Evolutionary conservation across 2,888 invertebrate genomes (phyloP), one percentile per base, ranked within the genome.

Genomic region (Gerris lacustris): DNA sequence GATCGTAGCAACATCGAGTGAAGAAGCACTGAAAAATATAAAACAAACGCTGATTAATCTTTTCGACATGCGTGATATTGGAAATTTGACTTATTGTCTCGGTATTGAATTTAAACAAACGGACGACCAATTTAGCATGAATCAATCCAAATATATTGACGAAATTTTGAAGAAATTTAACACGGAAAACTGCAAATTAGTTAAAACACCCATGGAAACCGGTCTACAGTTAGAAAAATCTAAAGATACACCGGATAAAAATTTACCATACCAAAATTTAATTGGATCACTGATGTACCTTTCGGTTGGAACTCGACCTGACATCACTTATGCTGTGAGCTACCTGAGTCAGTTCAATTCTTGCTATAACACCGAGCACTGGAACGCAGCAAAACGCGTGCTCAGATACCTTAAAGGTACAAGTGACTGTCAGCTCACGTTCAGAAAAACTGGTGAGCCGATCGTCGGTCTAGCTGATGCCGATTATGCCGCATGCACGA

Each of bases 331-430:
- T 70, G 5, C 69, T 45, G 70, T 72, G 11, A 67, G 67, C 45
- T 63, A 68, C 44, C 62, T 73, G 68, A 73, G 72, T 63, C 68
- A 70, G 55, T 69, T 72, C 31, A 63, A 69, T 17, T 67, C 68
- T 18, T 68, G 64, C 44, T 68, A 45, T 31, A 69, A 62, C 11
- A 66, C 67, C 43, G 66, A 66, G 66, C 69, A 70, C 43, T 73
- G 70, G 73, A n/a, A 66, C 43, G 72, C 73, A 66, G 70, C 73
- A 9, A 73, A 72, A 66, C 44, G 72, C 11, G 72, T 73, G 6
- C 64, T 73, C 15, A 64, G 68, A 45, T 73, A 73, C 62, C 69
- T 72, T n/a, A 73, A 67, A 45, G 67, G 47, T 18, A 71, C 70
- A 6, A 69, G 17, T 44, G 45, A 70, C 11, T n/a, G 66, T 11